phyloP scores from a whole-genome alignment of 2,797 vertebrate genomes.

The Rhabdomys pumilio region DNA sequence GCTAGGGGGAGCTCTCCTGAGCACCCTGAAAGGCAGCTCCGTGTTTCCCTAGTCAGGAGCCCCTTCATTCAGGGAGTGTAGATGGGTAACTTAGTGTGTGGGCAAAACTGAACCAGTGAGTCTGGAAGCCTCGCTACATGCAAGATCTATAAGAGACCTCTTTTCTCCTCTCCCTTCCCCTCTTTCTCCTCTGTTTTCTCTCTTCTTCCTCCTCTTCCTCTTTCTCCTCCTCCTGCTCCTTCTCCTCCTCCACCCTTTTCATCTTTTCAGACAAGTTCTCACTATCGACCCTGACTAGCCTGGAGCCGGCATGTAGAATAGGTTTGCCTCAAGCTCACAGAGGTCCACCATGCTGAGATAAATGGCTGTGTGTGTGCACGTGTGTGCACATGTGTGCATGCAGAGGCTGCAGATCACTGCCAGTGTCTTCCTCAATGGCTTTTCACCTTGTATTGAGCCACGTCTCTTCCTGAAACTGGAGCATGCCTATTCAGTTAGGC shows the following conservation, averaged over 20 bases:
- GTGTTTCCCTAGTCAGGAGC: neutral
- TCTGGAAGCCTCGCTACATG: neutral
- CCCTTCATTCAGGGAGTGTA: neutral
- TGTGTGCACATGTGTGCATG: no score
- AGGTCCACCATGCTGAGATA: neutral
- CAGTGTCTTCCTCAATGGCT: neutral
- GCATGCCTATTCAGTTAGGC: neutral
- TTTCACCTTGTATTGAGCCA: neutral
- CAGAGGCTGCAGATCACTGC: no score
- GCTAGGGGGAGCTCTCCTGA: constrained; percentile 8
- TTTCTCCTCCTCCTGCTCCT: no score
- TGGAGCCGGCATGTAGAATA: neutral
- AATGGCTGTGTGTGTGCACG: neutral
- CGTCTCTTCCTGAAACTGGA: neutral
- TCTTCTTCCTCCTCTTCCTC: no score
- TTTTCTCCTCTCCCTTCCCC: no score
- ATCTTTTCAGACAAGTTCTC: neutral
- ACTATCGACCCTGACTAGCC: neutral
- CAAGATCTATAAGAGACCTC: neutral
- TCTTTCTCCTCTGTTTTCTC: no score
- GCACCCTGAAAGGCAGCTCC: neutral
- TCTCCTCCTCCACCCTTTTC: neutral
- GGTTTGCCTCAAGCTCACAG: neutral
- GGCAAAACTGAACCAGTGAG: neutral
- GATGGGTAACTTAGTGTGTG: neutral